phyloP scores from a whole-genome alignment of 2,888 invertebrate species.

The Barypeithes pellucidus region DNA sequence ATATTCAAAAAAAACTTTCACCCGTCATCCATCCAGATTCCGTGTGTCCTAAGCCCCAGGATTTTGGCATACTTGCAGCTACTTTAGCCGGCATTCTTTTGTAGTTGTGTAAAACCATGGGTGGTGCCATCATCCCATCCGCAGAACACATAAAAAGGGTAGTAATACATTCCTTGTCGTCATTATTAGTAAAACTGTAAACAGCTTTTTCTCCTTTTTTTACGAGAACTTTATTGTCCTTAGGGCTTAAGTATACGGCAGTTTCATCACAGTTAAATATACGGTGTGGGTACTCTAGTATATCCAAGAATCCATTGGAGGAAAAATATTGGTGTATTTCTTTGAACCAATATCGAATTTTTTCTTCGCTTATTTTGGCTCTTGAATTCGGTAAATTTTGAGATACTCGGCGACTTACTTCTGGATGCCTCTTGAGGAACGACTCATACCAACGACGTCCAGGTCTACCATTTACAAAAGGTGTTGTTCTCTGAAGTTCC shows the following conservation, averaged over 20 bases:
- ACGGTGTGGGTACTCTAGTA: constrained; percentile 56
- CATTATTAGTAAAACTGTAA: constrained; percentile 57
- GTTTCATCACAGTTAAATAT: constrained; percentile 67
- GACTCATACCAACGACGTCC: constrained; percentile 35
- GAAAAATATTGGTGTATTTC: constrained; percentile 60
- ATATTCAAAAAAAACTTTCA: constrained; percentile 67
- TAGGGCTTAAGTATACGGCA: constrained; percentile 65
- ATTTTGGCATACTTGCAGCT: constrained; percentile 58
- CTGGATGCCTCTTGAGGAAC: constrained; percentile 35
- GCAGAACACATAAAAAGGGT: constrained; percentile 49
- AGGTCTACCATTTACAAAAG: constrained; percentile 20
- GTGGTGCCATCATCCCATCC: constrained; percentile 54
- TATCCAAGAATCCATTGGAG: constrained; percentile 45
- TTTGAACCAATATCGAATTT: constrained; percentile 61
- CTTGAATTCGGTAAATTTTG: constrained; percentile 45
- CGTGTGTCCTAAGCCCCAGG: constrained; percentile 59
- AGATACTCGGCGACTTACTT: constrained; percentile 25
- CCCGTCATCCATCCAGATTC: constrained; percentile 69
- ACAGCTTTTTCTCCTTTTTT: constrained; percentile 62
- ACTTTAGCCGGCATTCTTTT: constrained; percentile 59
- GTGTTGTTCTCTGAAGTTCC: constrained; percentile 24
- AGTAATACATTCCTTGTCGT: constrained; percentile 61
- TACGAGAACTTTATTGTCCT: constrained; percentile 62
- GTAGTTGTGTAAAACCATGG: constrained; percentile 61
- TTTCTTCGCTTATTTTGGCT: constrained; percentile 60